These are phyloP conservation scores for Polyommatus iphigenia DNA, from an alignment of 2,888 invertebrate genomes.

Conservation along the genomic window DNA sequence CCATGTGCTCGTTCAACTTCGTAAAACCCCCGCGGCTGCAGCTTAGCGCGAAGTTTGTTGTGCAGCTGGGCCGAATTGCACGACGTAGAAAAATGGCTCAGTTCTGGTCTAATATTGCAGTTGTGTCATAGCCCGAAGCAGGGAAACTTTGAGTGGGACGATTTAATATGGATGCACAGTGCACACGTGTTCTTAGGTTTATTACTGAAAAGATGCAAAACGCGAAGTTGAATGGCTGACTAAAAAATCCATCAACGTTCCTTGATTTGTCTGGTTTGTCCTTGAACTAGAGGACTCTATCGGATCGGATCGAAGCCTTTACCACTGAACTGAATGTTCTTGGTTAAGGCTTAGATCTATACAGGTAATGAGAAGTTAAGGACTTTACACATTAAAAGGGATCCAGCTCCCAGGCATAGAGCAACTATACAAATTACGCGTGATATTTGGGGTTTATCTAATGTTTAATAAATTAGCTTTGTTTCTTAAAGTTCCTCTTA, in stretches of 20 bases:
- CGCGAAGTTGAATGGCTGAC: not conserved
- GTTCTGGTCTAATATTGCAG: not conserved
- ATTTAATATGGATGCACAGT: not conserved
- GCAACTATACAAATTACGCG: too few relatives aligned
- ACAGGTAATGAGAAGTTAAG: too few relatives aligned
- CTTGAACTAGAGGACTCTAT: too few relatives aligned
- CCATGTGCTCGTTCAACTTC: not conserved
- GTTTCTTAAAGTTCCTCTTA: too few relatives aligned
- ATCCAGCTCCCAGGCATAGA: too few relatives aligned
- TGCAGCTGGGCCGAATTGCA: conserved; percentile 1
- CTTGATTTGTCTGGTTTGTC: not conserved
- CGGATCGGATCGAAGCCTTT: too few relatives aligned
- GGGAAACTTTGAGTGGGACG: not conserved
- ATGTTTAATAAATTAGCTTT: too few relatives aligned
- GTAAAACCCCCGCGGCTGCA: conserved; percentile 2
- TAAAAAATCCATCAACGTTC: not conserved
- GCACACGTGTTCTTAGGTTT: not conserved
- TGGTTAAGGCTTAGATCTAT: too few relatives aligned
- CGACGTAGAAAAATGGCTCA: conserved; percentile 13
- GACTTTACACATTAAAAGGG: too few relatives aligned
- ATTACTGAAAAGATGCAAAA: not conserved
- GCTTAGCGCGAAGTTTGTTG: conserved; percentile 1
- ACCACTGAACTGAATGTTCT: too few relatives aligned
- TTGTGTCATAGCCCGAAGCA: not conserved
- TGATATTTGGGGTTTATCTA: too few relatives aligned